Conservation (phyloP, 2,888 invertebrate genomes). For the Hoplodrina ambigua region DNA sequence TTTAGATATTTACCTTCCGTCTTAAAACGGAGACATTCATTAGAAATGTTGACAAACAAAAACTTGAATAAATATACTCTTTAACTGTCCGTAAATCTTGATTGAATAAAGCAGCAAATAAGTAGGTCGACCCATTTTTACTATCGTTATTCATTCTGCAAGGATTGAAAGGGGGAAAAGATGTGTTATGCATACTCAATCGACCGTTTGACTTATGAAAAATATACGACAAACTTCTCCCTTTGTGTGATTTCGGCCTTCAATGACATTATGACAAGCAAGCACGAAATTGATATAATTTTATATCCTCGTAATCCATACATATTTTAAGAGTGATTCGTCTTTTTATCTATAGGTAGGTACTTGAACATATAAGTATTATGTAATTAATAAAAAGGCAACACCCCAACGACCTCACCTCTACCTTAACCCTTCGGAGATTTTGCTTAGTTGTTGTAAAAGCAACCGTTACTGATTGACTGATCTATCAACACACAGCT, state of each 20-base stretch:
- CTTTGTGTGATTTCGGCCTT: conserved; percentile 2
- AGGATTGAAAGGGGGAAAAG: conserved; percentile 23
- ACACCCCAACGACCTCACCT: too few species aligned
- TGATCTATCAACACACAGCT: too few species aligned
- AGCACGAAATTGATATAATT: conserved; percentile 15
- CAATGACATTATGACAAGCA: conserved; percentile 4
- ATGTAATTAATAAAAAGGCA: too few species aligned
- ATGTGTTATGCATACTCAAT: conserved; percentile 47
- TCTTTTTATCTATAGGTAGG: too few species aligned
- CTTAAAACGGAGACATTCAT: background rate
- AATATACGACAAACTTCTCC: conserved; percentile 36
- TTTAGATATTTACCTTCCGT: background rate
- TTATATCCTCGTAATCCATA: conserved; percentile 16
- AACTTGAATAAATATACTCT: background rate
- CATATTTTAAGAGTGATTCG: too few species aligned
- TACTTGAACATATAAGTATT: too few species aligned
- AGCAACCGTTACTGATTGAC: too few species aligned
- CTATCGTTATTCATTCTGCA: conserved; percentile 29
- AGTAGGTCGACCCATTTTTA: conserved; percentile 27
- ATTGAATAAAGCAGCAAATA: conserved; percentile 7
- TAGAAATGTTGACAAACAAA: background rate
- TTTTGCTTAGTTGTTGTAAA: too few species aligned
- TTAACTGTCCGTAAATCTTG: background rate
- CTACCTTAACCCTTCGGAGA: too few species aligned
- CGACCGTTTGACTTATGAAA: conserved; percentile 35